Percentiles rank a stretch among this genome's conserved stretches.
Conservation (phyloP, 2,888 invertebrate genomes). For the Stenotaenia linearis region DNA sequence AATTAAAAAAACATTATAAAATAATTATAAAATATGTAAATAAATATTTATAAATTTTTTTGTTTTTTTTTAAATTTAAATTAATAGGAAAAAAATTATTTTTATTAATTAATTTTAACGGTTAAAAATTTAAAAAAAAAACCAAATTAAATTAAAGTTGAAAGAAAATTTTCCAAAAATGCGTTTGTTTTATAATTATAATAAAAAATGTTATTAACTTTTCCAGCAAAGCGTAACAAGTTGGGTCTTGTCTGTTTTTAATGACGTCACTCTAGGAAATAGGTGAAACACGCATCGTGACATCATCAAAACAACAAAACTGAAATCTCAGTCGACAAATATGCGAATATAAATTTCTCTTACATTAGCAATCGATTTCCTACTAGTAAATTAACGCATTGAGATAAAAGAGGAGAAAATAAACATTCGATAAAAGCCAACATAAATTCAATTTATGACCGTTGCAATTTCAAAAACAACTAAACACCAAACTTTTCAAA, state of each 20-base stretch:
- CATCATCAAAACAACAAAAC: conserved; percentile 12
- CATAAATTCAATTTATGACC: neutral
- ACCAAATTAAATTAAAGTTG: too few species aligned
- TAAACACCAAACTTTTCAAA: neutral
- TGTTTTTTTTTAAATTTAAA: too few species aligned
- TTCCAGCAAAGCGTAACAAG: conserved; percentile 12
- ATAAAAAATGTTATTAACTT: neutral
- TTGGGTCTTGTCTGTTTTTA: neutral
- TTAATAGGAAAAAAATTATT: too few species aligned
- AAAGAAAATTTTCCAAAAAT: too few species aligned
- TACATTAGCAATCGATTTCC: neutral
- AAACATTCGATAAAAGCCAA: too few species aligned
- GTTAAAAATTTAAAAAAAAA: too few species aligned
- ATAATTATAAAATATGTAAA: neutral
- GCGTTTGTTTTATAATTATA: neutral
- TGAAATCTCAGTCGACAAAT: neutral
- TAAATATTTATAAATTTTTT: neutral
- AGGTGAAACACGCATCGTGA: neutral
- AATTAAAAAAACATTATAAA: neutral
- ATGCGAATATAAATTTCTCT: neutral
- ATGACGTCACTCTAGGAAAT: conserved; percentile 24
- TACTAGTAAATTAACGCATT: too few species aligned
- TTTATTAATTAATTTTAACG: too few species aligned
- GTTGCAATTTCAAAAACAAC: neutral
- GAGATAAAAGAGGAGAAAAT: too few species aligned